phyloP scores from a whole-genome alignment of 2,888 invertebrate genomes.

The Liodrosophila aerea region DNA sequence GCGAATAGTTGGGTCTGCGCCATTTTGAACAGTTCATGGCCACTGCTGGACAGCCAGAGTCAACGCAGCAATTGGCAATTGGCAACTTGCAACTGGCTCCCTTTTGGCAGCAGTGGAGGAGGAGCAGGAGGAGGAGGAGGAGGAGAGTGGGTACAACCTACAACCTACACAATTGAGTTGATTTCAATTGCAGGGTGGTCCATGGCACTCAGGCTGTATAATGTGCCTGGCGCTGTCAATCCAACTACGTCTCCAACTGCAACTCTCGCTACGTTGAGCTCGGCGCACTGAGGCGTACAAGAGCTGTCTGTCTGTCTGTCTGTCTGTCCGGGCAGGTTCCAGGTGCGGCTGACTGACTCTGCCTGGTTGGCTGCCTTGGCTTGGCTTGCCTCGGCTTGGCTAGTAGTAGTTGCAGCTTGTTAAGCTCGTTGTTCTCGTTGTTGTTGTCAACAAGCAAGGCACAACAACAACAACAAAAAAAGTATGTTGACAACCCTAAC shows the following conservation, averaged over 20 bases:
- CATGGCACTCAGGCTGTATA: constrained; percentile 62
- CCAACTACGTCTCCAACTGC: constrained; percentile 25
- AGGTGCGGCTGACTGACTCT: constrained; percentile 52
- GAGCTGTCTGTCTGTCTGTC: constrained; percentile 19
- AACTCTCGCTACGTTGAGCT: neutral
- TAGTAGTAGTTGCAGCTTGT: constrained; percentile 63
- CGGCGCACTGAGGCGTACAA: constrained; percentile 57
- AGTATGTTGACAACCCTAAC: constrained; percentile 72
- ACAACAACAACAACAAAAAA: too few species aligned
- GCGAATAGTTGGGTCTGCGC: constrained; percentile 33
- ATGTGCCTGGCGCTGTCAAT: constrained; percentile 75
- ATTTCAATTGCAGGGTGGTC: constrained; percentile 76
- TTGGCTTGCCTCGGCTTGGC: constrained; percentile 3
- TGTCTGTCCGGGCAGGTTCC: constrained; percentile 37
- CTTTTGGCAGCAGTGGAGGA: constrained; percentile 8
- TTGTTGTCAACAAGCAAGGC: constrained; percentile 74
- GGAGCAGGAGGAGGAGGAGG: constrained; percentile 19
- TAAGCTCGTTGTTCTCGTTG: constrained; percentile 57
- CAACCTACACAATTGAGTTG: constrained; percentile 71
- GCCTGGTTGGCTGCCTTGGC: constrained; percentile 53
- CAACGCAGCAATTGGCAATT: constrained; percentile 13
- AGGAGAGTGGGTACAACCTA: constrained; percentile 20
- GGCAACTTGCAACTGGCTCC: constrained; percentile 15
- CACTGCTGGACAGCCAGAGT: constrained; percentile 39
- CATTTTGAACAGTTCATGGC: constrained; percentile 60